Evolutionary conservation across 2,797 vertebrate genomes (phyloP).

Genomic region (Philypnodon macrostomus): DNA sequence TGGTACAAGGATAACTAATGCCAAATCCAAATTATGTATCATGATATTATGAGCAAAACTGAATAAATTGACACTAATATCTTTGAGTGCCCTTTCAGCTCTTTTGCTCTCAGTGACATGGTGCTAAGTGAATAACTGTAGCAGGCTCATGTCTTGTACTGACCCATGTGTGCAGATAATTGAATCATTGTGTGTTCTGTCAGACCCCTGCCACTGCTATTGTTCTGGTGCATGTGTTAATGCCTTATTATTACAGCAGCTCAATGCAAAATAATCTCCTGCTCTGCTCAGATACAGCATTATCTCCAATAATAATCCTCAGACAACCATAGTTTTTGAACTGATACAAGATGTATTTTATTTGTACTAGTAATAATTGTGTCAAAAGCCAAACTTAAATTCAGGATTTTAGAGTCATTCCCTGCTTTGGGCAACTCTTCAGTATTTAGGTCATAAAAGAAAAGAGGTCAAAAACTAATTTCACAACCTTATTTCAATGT

Average conservation of each 20-base stretch:
- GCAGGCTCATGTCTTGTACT: slow-evolving; percentile 19
- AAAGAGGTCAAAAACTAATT: too few relatives aligned
- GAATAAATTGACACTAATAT: neutral
- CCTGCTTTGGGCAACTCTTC: too few relatives aligned
- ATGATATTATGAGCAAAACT: neutral
- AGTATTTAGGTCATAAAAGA: too few relatives aligned
- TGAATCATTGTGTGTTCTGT: slow-evolving; percentile 45
- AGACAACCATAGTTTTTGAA: too few relatives aligned
- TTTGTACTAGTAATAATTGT: too few relatives aligned
- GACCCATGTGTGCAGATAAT: slow-evolving; percentile 42
- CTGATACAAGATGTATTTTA: too few relatives aligned
- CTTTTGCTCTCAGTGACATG: slow-evolving; percentile 28
- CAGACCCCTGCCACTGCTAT: slow-evolving; percentile 30
- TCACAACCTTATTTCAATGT: too few relatives aligned
- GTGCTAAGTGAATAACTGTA: slow-evolving; percentile 35
- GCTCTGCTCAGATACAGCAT: neutral
- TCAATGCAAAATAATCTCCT: slow-evolving; percentile 16
- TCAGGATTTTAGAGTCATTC: too few relatives aligned
- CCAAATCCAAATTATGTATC: neutral
- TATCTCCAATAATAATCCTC: neutral
- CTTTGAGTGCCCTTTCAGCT: neutral
- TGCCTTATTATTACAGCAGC: slow-evolving; percentile 27
- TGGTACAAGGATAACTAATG: too few relatives aligned
- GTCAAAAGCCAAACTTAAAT: slow-evolving; percentile 12
- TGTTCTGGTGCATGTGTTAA: slow-evolving; percentile 49